Evolutionary conservation across 2,888 invertebrate genomes (phyloP).

Genomic region (Eulithis testata): DNA sequence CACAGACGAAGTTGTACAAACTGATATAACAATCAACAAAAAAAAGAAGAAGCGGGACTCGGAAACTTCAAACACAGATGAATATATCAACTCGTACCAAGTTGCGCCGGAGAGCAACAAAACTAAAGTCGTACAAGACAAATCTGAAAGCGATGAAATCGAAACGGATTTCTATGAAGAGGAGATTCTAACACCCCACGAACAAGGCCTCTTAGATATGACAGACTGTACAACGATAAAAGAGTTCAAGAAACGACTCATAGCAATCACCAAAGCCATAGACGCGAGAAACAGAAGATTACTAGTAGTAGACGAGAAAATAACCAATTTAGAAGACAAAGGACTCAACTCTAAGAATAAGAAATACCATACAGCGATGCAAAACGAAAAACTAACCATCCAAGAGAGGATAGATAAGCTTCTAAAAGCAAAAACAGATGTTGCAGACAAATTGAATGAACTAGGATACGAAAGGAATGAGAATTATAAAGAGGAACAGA

Average conservation of each 20-base stretch:
- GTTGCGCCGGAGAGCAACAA: slow-evolving; percentile 19
- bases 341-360: slow-evolving; percentile 65
- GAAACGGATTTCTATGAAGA: slow-evolving; percentile 67
- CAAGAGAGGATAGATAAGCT: slow-evolving; percentile 59
- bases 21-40: slow-evolving; percentile 24
- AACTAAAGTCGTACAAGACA: slow-evolving; percentile 22
- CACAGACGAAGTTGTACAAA: slow-evolving; percentile 17
- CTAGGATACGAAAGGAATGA: slow-evolving; percentile 48
- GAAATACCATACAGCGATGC: slow-evolving; percentile 70
- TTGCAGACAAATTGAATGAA: slow-evolving; percentile 47
- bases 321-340: slow-evolving; percentile 63
- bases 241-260: slow-evolving; percentile 61
- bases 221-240: slow-evolving; percentile 61
- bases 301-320: slow-evolving; percentile 58
- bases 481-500: slow-evolving; percentile 39
- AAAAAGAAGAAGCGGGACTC: slow-evolving; percentile 34
- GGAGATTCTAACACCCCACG: slow-evolving; percentile 60
- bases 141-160: slow-evolving; percentile 66
- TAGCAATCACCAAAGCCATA: slow-evolving; percentile 59
- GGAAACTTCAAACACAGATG: slow-evolving; percentile 35
- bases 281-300: slow-evolving; percentile 55
- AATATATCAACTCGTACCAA: slow-evolving; percentile 22
- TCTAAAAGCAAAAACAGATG: slow-evolving; percentile 52
- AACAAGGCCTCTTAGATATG: slow-evolving; percentile 62
- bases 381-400: slow-evolving; percentile 59